Evolutionary conservation across 1,140 invertebrate genomes (phyloP).

Genomic region (Rhyzopertha dominica): DNA sequence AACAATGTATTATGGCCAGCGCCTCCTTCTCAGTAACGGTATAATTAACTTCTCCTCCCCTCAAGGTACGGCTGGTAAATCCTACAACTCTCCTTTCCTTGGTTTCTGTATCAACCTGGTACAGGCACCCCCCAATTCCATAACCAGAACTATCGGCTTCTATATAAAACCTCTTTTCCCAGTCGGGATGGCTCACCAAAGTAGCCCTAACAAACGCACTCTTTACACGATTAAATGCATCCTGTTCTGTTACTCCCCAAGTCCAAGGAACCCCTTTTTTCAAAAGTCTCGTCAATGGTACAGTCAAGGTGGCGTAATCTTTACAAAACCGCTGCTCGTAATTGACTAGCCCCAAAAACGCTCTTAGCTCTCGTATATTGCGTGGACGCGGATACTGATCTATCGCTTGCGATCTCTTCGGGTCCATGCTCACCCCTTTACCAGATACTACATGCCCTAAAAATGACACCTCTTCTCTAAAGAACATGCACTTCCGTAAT

Average conservation of each 20-base stretch:
- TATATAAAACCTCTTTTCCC: not conserved
- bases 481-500: too few species aligned
- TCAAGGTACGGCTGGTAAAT: constrained; percentile 2
- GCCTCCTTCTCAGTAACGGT: constrained; percentile 9
- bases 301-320: constrained; percentile 23
- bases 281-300: not conserved
- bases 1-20: not conserved
- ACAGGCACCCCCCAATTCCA: not conserved
- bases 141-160: not conserved
- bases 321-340: constrained; percentile 45
- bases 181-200: not conserved
- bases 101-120: not conserved
- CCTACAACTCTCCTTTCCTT: not conserved
- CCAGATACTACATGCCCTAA: constrained; percentile 41
- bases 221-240: not conserved
- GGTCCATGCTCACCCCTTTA: constrained; percentile 30
- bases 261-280: constrained; percentile 5
- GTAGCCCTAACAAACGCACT: not conserved
- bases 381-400: constrained; percentile 35
- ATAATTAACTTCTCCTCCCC: not conserved
- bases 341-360: constrained; percentile 46
- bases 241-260: not conserved
- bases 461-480: constrained; percentile 40
- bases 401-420: constrained; percentile 34
- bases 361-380: constrained; percentile 38